Evolutionary conservation across 2,797 vertebrate species (phyloP).

Genomic region (Perodicticus potto): DNA sequence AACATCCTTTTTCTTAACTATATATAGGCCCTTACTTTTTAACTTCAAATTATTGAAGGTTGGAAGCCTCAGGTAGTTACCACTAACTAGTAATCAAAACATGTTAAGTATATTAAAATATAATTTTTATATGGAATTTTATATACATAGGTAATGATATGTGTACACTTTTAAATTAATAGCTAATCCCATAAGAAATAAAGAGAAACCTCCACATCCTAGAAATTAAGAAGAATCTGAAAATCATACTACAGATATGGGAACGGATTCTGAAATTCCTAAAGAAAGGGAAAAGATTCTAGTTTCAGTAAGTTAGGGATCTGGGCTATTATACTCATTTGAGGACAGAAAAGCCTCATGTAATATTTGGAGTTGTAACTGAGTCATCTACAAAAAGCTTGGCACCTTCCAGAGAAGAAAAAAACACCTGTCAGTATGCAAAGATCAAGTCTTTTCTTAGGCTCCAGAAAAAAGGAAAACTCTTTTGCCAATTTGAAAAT

Average conservation of each 20-base stretch:
- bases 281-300: neutral
- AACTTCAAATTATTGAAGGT: neutral
- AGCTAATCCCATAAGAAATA: neutral
- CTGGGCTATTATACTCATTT: neutral
- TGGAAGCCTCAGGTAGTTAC: neutral
- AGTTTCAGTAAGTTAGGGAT: neutral
- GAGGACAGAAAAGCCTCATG: neutral
- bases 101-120: neutral
- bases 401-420: neutral
- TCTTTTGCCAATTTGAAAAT: neutral
- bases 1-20: neutral
- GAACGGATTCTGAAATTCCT: conserved; percentile 17
- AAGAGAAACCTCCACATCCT: neutral
- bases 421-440: neutral
- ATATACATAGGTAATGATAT: neutral
- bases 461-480: neutral
- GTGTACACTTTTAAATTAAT: neutral
- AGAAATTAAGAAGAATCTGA: neutral
- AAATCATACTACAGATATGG: neutral
- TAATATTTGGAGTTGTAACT: neutral
- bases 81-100: neutral
- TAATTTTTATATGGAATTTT: neutral
- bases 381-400: neutral
- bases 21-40: neutral
- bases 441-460: neutral